Conservation (phyloP, 2,113 vertebrate species). For the Pogonocichla stellata region DNA sequence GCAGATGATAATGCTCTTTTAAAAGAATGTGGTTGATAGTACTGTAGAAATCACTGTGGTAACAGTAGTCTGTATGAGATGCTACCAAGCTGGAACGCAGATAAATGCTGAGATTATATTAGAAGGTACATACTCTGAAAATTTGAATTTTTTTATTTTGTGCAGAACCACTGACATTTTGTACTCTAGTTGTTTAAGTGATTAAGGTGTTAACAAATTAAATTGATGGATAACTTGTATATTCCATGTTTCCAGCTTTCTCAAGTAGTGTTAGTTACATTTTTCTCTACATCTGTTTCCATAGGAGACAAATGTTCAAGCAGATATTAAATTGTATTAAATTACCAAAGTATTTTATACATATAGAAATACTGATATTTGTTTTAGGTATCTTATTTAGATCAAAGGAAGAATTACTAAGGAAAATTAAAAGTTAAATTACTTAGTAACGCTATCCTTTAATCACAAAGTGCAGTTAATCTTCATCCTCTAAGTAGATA, state of each 20-base stretch:
- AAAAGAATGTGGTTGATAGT: background rate
- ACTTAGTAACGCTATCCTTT: background rate
- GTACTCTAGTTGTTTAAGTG: background rate
- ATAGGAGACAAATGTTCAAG: background rate
- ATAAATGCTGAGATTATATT: background rate
- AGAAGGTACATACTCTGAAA: background rate
- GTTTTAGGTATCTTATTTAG: background rate
- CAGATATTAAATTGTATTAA: background rate
- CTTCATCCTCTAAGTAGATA: background rate
- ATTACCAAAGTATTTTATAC: background rate
- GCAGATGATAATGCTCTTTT: background rate
- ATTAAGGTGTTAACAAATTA: background rate
- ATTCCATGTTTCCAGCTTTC: background rate
- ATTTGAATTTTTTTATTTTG: background rate
- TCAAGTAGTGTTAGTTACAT: background rate
- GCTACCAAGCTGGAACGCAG: background rate
- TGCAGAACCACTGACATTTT: background rate
- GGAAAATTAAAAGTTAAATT: background rate
- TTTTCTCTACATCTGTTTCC: background rate
- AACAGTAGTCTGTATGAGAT: background rate
- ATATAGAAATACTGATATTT: background rate
- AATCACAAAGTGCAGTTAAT: background rate
- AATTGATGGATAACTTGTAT: accelerated
- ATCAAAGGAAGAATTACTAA: background rate
- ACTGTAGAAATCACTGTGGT: background rate